Evolutionary conservation across 1,140 invertebrate species (phyloP), one percentile per base, ranked within the genome.

Genomic region (Microplitis demolitor): DNA sequence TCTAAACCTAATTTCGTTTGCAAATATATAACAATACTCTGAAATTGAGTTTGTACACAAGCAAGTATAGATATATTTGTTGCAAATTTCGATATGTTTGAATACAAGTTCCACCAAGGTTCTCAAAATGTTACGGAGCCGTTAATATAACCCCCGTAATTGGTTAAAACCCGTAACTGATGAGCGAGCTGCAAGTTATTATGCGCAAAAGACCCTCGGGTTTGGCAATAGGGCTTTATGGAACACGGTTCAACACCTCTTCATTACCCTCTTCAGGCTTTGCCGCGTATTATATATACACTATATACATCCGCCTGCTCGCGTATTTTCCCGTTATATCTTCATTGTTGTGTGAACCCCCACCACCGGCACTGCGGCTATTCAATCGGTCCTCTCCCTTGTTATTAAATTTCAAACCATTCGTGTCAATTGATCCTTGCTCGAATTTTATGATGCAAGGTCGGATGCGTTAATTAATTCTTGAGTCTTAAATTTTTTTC

Each of bases 121-220:
- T 24, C 24, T 24, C 24, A 45, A 45, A 45, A 45, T 45, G 39
- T 45, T 45, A 5, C 45, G 45, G 37, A 73, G 66, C 53, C 39
- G 69, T 77, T 75, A 70, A 77, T 77, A 77, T 68, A 45, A 45
- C 60, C 68, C 45, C 34, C 58, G 71, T 85, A 82, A 87, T 87
- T 87, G 84, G 81, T 83, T 87, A 87, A 87, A 86, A 86, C 85
- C 85, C 84, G 85, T 87, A 82, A 87, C 81, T 84, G 83, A 87
- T 84, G 80, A 86, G 80, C 79, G 82, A 83, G 80, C 84, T 81
- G 78, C 80, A 81, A 83, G 81, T 86, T 85, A 87, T 87, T 85
- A 86, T 84, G 80, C 78, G 71, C 80, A 39, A 68, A 72, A 81
- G 79, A 81, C 82, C 83, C 82, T 82, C 76, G 79, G 79, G 81